Base-by-base conservation (phyloP, 53 echinoderm and acorn worm genomes). In the Antedon mediterranea region DNA sequence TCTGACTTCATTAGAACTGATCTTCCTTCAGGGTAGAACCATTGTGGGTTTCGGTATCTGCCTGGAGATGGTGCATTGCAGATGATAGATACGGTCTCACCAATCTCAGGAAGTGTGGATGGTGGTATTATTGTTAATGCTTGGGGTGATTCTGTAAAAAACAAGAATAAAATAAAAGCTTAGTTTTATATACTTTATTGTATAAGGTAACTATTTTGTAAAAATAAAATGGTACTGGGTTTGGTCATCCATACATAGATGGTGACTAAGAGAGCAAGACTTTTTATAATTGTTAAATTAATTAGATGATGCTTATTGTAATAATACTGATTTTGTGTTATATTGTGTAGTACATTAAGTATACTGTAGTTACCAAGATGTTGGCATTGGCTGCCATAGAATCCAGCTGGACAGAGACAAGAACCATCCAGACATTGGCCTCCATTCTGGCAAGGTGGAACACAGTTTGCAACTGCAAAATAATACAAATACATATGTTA, bases 351-450 rank as follows among this genome's bases (percentile, higher is more conserved):
- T 41, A 41, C 5, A 7, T 41, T 41, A 41, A 5, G 41, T 41
- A 41, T 7, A 41, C 41, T 57, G 32, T 76, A 76, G 77, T 75
- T 81, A 93, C 93, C 86, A 33, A 86, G 71, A 26, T 88, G 88
- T 31, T 93, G 93, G 28, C 95, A 94, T 75, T 87, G 83, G 77
- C 75, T 87, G 31, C 95, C 95, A 2, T 81, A 79, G 80, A 82
- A 86, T 8, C 88, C 86, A 1, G 43, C 30, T 9, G 77, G 80
- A 71, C 93, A 93, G 28, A 79, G 72, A 71, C 93, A 93, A 30
- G 70, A 43, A 28, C 86, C 81, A 18, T 83, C 74, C 31, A 88
- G 72, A 78, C 93, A 93, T 7, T 43, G 78, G 28, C 93, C 93
- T 14, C 90, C 87, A 43, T 90, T 93, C 32, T 72, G 79, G 44